A percentile compares a stretch with the other conserved stretches of the same genome.
phyloP scores from a whole-genome alignment of 2,888 invertebrate species.

The Anoplius nigerrimus region DNA sequence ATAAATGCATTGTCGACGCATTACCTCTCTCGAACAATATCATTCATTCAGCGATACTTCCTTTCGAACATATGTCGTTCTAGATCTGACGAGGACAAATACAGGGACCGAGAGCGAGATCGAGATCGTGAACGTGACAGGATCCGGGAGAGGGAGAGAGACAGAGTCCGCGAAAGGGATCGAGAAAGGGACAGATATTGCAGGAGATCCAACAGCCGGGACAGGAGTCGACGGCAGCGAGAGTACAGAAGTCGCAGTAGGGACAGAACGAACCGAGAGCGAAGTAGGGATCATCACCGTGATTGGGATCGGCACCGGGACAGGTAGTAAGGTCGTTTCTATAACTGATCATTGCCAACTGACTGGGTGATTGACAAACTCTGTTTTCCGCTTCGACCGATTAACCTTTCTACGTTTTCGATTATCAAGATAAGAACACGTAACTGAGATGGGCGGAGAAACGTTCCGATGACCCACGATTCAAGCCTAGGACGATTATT shows the following conservation, averaged over 20 bases:
- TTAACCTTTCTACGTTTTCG: too few species aligned
- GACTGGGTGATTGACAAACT: too few species aligned
- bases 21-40: too few species aligned
- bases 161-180: conserved; percentile 60
- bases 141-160: conserved; percentile 65
- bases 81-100: conserved; percentile 73
- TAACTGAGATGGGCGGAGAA: too few species aligned
- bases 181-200: conserved; percentile 60
- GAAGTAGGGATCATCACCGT: conserved; percentile 67
- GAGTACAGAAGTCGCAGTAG: conserved; percentile 72
- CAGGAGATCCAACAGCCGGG: conserved; percentile 63
- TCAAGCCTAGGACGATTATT: too few species aligned
- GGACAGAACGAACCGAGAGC: conserved; percentile 67
- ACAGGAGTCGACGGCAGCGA: conserved; percentile 67
- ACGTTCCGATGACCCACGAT: too few species aligned
- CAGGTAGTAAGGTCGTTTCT: conserved; percentile 59
- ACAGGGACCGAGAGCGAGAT: conserved; percentile 64
- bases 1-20: too few species aligned
- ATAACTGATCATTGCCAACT: conserved; percentile 1
- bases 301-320: conserved; percentile 70
- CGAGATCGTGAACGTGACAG: conserved; percentile 58
- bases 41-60: conserved; percentile 41
- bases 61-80: conserved; percentile 54
- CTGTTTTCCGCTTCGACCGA: too few species aligned
- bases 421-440: too few species aligned